Conservation (phyloP, 1,140 invertebrate species). For the Drosophila bifasciata region DNA sequence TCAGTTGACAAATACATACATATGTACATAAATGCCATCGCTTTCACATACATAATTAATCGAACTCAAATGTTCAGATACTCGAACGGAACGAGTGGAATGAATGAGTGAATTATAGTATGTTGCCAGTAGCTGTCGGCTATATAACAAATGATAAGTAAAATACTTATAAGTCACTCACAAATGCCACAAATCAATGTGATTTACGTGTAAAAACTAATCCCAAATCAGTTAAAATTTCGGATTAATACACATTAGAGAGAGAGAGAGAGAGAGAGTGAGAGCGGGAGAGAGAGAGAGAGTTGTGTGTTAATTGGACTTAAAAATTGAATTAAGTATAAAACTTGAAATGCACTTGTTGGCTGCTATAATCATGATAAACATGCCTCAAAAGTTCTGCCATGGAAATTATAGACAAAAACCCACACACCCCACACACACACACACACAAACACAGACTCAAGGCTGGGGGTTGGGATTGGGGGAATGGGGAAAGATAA, state of each 20-base stretch:
- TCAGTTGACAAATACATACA: constrained; percentile 8
- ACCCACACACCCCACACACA: constrained; percentile 35
- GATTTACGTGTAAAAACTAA: constrained; percentile 58
- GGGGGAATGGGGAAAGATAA: constrained; percentile 8
- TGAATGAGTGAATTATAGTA: constrained; percentile 41
- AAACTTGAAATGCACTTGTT: too few relatives aligned
- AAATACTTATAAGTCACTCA: constrained; percentile 49
- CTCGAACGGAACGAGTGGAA: too few relatives aligned
- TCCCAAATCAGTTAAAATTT: constrained; percentile 6
- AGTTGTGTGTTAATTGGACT: background rate
- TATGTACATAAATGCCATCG: constrained; percentile 55
- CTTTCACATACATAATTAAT: constrained; percentile 66
- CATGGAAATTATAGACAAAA: constrained; percentile 3
- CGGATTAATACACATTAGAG: background rate
- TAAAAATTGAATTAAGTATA: too few relatives aligned
- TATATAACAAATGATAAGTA: constrained; percentile 51
- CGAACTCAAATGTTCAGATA: background rate
- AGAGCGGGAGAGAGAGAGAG: background rate
- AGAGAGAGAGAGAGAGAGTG: background rate
- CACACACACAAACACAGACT: constrained; percentile 12
- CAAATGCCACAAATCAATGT: constrained; percentile 68
- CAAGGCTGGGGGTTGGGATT: constrained; percentile 19
- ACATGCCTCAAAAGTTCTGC: too few relatives aligned
- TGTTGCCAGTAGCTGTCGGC: constrained; percentile 36
- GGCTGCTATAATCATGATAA: too few relatives aligned